A percentile compares a stretch with the other conserved stretches of the same genome.
phyloP scores from a whole-genome alignment of 2,113 vertebrate species.

The Calyptommatus sinebrachiatus region DNA sequence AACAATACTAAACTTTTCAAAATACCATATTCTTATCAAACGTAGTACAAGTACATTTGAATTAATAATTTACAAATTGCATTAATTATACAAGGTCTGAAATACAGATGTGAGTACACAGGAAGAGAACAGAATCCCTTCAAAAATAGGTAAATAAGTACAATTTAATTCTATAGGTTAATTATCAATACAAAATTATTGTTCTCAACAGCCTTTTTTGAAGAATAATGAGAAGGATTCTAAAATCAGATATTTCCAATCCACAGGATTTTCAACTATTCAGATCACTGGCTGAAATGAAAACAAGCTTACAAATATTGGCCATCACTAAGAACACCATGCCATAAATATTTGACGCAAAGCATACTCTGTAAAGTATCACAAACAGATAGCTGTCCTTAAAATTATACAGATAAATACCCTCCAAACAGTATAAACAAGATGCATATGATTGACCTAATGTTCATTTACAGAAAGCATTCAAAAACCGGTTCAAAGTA shows the following conservation, averaged over 20 bases:
- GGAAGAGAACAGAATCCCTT: too few species aligned
- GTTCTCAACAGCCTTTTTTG: not conserved
- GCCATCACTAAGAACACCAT: not conserved
- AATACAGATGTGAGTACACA: too few species aligned
- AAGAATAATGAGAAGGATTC: not conserved
- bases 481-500: not conserved
- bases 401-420: not conserved
- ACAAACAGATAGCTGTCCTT: not conserved
- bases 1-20: not conserved
- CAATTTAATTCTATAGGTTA: not conserved
- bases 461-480: too few species aligned
- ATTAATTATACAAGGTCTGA: not conserved
- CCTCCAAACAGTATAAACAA: too few species aligned
- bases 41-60: not conserved
- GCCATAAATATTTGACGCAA: not conserved
- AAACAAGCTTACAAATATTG: not conserved
- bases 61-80: not conserved
- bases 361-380: not conserved
- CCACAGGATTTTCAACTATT: not conserved
- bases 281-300: not conserved
- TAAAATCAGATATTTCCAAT: not conserved
- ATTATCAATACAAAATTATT: not conserved
- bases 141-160: too few species aligned
- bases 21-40: not conserved
- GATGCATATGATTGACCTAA: too few species aligned